Evolutionary conservation across 2,113 vertebrate genomes (phyloP).

Genomic region (Rhinopomastus cyanomelas): DNA sequence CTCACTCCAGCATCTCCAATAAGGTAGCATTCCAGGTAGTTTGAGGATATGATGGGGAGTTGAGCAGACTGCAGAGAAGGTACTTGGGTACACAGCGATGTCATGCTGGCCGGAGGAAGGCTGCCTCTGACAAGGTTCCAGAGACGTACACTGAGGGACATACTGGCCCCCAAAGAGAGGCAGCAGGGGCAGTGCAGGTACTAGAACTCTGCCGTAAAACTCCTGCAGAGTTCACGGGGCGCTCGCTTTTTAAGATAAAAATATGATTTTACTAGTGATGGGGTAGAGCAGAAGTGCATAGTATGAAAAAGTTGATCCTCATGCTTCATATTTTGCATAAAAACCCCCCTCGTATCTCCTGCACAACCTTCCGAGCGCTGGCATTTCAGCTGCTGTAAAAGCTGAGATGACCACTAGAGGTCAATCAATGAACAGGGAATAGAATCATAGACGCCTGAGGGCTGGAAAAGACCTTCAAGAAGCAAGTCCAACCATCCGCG

Average conservation of each 20-base stretch:
- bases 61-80: background rate
- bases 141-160: background rate
- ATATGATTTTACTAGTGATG: background rate
- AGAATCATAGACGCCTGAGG: background rate
- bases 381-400: background rate
- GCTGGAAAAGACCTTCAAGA: no score
- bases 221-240: background rate
- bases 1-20: no score
- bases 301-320: background rate
- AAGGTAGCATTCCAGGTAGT: background rate
- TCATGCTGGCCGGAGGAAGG: background rate
- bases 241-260: background rate
- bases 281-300: background rate
- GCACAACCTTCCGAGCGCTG: rapidly evolving
- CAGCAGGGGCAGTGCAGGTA: background rate
- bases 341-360: background rate
- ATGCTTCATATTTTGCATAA: background rate
- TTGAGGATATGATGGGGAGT: background rate
- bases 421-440: slow-evolving; percentile 18
- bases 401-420: slow-evolving; percentile 45
- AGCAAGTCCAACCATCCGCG: no score
- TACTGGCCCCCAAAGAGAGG: background rate
- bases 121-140: background rate
- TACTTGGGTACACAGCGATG: background rate
- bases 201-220: background rate